Base-by-base conservation (phyloP, 2,888 invertebrate species). In the Drosophila pseudotakahashii region DNA sequence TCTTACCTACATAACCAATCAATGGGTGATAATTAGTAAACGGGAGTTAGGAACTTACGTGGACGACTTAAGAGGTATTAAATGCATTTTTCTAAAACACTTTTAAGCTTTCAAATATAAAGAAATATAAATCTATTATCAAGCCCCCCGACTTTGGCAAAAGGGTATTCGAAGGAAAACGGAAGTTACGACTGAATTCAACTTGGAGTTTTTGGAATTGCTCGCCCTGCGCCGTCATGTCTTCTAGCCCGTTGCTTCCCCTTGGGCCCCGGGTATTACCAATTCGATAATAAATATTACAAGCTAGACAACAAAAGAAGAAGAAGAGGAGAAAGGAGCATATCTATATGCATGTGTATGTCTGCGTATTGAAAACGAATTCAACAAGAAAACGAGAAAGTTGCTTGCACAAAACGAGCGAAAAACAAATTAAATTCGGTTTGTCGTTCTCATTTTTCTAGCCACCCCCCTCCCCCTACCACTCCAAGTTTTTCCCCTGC, bases 231-330 rank as follows among this genome's bases (percentile, higher is more conserved):
- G 75, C 77, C 82, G 82, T 77, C 86, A 78, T 79, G 73, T 72
- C 72, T 57, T 54, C 50, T 54, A 68, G 45, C 16, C 52, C 50
- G 64, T 26, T 26, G 6, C 26, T 13, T 53, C 36, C 45, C 68
- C 62, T 66, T 67, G 14, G 11, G 36, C 23, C 41, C 50, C 23
- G 23, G 47, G 51, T 69, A 68, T 73, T 79, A 75, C 79, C 81
- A 81, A 82, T 88, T 82, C 88, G 85, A 88, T 88, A 82, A 82
- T 88, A 82, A 82, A 82, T 82, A 88, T 87, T 82, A 88, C 81
- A 81, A 88, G 88, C 85, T 78, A 88, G 88, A 88, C 82, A 73
- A 81, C 71, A 78, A 63, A 47, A 64, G 50, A 62, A 55, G 52
- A 34, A 64, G 47, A 60, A 51, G 44, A 53, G 52, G 52, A 34